Evolutionary conservation across 2,113 vertebrate species (phyloP).

Genomic region (Lepisosteus oculatus): DNA sequence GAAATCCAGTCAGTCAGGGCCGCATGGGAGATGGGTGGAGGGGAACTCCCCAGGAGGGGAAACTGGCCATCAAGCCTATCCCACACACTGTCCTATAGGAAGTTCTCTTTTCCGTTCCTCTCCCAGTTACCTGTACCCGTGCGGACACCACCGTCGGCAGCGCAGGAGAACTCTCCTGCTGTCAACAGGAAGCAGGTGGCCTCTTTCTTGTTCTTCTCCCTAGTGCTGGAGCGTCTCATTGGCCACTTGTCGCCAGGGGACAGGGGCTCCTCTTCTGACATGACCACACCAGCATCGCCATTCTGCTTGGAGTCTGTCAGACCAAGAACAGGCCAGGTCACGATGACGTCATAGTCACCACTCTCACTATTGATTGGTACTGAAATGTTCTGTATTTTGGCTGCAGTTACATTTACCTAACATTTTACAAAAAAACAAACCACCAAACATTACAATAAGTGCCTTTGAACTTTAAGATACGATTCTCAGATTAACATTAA

Average conservation of each 20-base stretch:
- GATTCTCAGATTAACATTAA: too few relatives aligned
- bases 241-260: conserved; percentile 77
- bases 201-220: conserved; percentile 84
- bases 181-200: conserved; percentile 88
- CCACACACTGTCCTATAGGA: neutral
- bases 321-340: neutral
- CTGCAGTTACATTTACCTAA: too few relatives aligned
- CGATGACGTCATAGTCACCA: too few relatives aligned
- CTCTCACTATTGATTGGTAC: too few relatives aligned
- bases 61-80: too few relatives aligned
- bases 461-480: too few relatives aligned
- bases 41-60: too few relatives aligned
- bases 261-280: conserved; percentile 84
- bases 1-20: too few relatives aligned
- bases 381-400: too few relatives aligned
- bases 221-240: conserved; percentile 70
- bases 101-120: conserved; percentile 13
- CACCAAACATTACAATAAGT: too few relatives aligned
- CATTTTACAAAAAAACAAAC: too few relatives aligned
- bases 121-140: conserved; percentile 65
- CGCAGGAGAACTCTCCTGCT: conserved; percentile 74
- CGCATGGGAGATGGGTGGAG: too few relatives aligned
- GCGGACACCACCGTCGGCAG: conserved; percentile 70
- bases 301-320: conserved; percentile 91
- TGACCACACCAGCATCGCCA: conserved; percentile 81